Evolutionary conservation across 2,113 vertebrate species (phyloP), one percentile per base, ranked within the genome.

Genomic region (Clarias batrachus): DNA sequence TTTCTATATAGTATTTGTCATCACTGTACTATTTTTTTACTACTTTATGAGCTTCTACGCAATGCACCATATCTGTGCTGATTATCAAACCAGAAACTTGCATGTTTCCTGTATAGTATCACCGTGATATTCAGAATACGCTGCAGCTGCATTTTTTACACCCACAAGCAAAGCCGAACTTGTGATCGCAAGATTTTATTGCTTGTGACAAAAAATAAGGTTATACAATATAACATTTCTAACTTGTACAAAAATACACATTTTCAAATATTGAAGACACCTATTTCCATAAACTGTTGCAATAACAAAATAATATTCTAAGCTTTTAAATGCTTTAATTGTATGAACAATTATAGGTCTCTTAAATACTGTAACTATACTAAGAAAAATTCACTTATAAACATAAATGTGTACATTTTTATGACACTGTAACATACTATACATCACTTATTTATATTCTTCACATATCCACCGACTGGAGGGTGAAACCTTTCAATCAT

Each of bases 231-330:
- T 65, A 86, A 83, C 21, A 41, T 19, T n/a, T 21, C 52, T 71
- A 71, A 86, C 23, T 70, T n/a, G 4, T 86, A 84, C n/a, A 86
- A 83, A 89, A 86, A 89, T 80, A 89, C 52, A 83, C 80, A 78
- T 86, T 80, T 56, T 84, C 74, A 89, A 68, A 81, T 83, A 81
- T 23, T 84, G 25, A 77, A 70, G 48, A 73, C 70, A 23, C 54
- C 33, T 65, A 83, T 57, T 81, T 73, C 70, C 6, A 62, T 0
- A 84, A 63, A 85, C 74, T 60, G 52, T 37, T 54, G 41, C 80
- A 80, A 27, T 73, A 30, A 54, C 17, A 74, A 19, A 66, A 56
- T 66, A 86, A 86, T 9, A 65, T 84, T 41, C 19, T 13, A 82
- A 25, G 33, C 10, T 14, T 65, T 16, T 23, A 41, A 56, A 71